phyloP scores from a whole-genome alignment of 1,140 invertebrate species.

The Platyura marginata region DNA sequence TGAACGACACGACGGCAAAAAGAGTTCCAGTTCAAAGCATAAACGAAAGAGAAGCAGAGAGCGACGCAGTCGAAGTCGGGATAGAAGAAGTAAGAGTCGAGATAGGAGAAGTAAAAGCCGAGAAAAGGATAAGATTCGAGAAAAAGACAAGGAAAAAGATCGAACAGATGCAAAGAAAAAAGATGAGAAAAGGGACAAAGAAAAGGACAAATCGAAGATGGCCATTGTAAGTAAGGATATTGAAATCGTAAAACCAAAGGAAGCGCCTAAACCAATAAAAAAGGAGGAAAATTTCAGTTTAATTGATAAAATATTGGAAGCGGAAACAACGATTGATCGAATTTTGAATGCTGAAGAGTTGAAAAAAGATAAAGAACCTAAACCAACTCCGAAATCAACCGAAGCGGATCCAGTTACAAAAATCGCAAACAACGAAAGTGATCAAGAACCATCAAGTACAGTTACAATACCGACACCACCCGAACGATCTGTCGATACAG shows the following conservation, averaged over 20 bases:
- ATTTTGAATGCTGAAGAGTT: slow-evolving; percentile 10
- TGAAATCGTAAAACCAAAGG: slow-evolving; percentile 5
- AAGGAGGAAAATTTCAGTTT: slow-evolving; percentile 11
- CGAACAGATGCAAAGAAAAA: slow-evolving; percentile 11
- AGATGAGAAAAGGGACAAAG: slow-evolving; percentile 11
- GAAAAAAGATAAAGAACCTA: slow-evolving; percentile 7
- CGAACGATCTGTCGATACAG: slow-evolving; percentile 9
- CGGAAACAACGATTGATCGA: background rate
- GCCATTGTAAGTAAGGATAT: slow-evolving; percentile 3
- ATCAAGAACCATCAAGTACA: slow-evolving; percentile 39
- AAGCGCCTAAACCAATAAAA: background rate
- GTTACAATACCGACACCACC: slow-evolving; percentile 28
- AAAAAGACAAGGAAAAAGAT: background rate
- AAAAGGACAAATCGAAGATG: slow-evolving; percentile 7
- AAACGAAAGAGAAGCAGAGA: slow-evolving; percentile 8
- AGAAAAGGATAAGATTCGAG: background rate
- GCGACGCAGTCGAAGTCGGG: slow-evolving; percentile 7
- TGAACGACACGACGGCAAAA: background rate
- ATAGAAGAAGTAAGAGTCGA: slow-evolving; percentile 2
- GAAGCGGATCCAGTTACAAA: too few species aligned
- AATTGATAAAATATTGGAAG: slow-evolving; percentile 17
- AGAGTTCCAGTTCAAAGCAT: background rate
- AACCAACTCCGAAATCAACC: slow-evolving; percentile 4
- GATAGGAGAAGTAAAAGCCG: background rate
- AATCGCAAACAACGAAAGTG: slow-evolving; percentile 37